These are phyloP conservation scores for Lithophane ornitopus DNA, from an alignment of 2,888 invertebrate species.

Conservation along the genomic window DNA sequence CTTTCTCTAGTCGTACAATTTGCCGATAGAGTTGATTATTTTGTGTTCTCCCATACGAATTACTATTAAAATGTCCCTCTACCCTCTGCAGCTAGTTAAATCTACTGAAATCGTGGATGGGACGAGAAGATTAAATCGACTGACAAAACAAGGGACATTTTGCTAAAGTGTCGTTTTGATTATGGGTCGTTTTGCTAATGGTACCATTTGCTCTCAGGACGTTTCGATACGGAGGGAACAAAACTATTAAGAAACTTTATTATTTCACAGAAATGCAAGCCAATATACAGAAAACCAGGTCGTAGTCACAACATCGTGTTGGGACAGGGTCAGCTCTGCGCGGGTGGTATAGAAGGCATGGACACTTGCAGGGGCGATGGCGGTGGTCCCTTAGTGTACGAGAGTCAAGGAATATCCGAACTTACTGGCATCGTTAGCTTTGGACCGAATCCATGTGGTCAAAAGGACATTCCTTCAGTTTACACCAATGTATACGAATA, in stretches of 20 bases:
- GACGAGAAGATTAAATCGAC: not conserved
- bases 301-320: not conserved
- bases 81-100: too few relatives aligned
- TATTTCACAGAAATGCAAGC: conserved; percentile 26
- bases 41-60: too few relatives aligned
- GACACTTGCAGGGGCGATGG: conserved; percentile 37
- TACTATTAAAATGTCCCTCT: too few relatives aligned
- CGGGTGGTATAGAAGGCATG: conserved; percentile 32
- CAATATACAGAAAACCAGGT: not conserved
- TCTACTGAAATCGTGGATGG: not conserved
- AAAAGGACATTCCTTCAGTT: conserved; percentile 13
- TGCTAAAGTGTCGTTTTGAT: too few relatives aligned
- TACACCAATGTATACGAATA: conserved; percentile 41
- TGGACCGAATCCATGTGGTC: conserved; percentile 13
- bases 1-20: too few relatives aligned
- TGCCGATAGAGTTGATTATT: too few relatives aligned
- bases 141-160: not conserved
- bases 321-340: conserved; percentile 4
- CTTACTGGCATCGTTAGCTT: conserved; percentile 34
- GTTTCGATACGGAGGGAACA: too few relatives aligned
- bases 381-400: conserved; percentile 21
- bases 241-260: not conserved
- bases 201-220: too few relatives aligned
- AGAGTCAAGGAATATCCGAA: conserved; percentile 27
- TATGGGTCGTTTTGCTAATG: too few relatives aligned